These are phyloP conservation scores for Octopus sinensis DNA, from an alignment of 1,140 invertebrate genomes.

Conservation along the genomic window DNA sequence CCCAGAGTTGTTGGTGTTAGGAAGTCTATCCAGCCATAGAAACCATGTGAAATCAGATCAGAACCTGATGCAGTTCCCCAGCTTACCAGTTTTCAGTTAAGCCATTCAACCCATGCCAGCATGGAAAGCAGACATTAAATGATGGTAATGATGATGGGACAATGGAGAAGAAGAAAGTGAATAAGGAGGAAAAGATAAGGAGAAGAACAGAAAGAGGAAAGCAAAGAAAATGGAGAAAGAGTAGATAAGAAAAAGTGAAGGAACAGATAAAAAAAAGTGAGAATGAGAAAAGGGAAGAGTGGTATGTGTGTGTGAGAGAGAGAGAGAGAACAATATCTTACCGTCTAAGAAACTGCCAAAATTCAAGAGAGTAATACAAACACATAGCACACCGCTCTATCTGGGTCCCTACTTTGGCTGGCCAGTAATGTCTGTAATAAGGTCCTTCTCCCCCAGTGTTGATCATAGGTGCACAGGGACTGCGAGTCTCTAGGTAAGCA, in stretches of 20 bases:
- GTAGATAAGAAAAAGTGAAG: background rate
- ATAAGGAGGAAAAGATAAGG: background rate
- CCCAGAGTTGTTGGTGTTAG: too few species aligned
- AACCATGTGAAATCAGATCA: too few species aligned
- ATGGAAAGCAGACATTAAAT: too few species aligned
- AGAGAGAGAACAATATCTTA: background rate
- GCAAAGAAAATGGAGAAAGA: background rate
- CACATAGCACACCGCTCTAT: conserved; percentile 46
- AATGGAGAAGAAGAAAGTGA: background rate
- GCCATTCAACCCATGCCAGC: too few species aligned
- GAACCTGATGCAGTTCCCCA: too few species aligned
- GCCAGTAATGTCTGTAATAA: conserved; percentile 47
- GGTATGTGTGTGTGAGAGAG: background rate
- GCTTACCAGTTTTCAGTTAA: too few species aligned
- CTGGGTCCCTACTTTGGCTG: conserved; percentile 41
- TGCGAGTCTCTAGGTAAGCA: conserved; percentile 52
- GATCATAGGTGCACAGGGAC: conserved; percentile 48
- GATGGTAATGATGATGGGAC: background rate
- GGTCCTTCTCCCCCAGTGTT: conserved; percentile 55
- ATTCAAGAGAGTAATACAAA: conserved; percentile 43
- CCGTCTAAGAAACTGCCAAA: conserved; percentile 37
- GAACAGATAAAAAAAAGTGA: background rate
- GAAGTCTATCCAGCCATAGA: too few species aligned
- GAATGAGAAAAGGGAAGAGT: background rate
- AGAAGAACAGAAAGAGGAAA: background rate